Evolutionary conservation across 1,140 invertebrate species (phyloP).

Genomic region (Wiebesia pumilae): DNA sequence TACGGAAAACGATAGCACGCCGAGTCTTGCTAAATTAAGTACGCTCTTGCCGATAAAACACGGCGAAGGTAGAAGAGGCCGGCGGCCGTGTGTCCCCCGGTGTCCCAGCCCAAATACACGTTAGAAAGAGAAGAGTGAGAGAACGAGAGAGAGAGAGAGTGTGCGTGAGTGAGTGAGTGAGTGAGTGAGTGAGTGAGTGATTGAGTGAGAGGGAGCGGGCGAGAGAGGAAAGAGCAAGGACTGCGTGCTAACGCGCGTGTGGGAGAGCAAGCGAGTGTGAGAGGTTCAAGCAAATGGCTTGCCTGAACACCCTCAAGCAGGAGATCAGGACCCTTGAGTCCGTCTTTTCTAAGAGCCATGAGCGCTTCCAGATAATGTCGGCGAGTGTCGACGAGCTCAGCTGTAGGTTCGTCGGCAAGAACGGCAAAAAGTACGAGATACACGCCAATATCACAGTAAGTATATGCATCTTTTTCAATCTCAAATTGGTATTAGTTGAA

Average conservation of each 20-base stretch:
- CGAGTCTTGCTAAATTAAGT: not conserved
- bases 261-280: constrained; percentile 39
- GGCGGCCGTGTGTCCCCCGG: constrained; percentile 15
- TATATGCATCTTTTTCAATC: constrained; percentile 54
- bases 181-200: not conserved
- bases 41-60: constrained; percentile 8
- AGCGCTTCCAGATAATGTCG: constrained; percentile 96
- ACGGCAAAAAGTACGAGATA: constrained; percentile 96
- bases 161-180: not conserved
- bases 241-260: not conserved
- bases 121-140: not conserved
- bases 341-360: constrained; percentile 95
- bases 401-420: constrained; percentile 95
- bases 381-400: constrained; percentile 98
- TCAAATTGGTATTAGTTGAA: not conserved
- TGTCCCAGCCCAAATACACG: constrained; percentile 19
- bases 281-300: constrained; percentile 87
- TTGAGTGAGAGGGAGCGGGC: not conserved
- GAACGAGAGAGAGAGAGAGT: not conserved
- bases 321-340: constrained; percentile 97
- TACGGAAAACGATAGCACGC: not conserved
- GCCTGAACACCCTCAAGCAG: constrained; percentile 96
- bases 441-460: constrained; percentile 98
- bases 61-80: constrained; percentile 17
- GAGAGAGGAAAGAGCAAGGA: not conserved